These are phyloP conservation scores for Drosophila paulistorum DNA, from an alignment of 1,140 invertebrate genomes.

Conservation along the genomic window DNA sequence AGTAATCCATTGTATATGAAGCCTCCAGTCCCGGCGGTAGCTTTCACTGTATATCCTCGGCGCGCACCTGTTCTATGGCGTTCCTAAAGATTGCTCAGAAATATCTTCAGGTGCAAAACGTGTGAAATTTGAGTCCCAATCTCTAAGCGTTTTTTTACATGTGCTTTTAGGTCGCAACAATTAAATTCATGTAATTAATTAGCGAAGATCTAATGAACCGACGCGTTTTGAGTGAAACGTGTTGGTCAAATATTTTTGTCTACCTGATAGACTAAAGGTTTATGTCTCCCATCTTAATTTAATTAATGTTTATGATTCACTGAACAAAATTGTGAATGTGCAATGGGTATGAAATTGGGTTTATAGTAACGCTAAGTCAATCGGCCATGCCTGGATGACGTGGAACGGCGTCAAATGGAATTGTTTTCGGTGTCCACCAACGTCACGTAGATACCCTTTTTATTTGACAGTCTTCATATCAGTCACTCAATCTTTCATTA, in stretches of 20 bases:
- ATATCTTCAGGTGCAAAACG: no score
- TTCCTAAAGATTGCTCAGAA: no score
- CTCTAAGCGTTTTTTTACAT: neutral
- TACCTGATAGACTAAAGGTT: conserved; percentile 10
- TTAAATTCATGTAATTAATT: conserved; percentile 39
- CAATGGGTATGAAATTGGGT: conserved; percentile 24
- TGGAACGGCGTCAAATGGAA: conserved; percentile 22
- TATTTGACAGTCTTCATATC: conserved; percentile 21
- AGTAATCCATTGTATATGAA: no score
- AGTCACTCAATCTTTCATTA: conserved; percentile 41
- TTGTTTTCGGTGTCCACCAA: conserved; percentile 13
- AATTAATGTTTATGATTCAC: conserved; percentile 50
- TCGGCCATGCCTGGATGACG: neutral
- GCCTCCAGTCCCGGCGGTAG: no score
- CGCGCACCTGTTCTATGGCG: no score
- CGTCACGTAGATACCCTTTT: conserved; percentile 21
- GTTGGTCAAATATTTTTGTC: neutral
- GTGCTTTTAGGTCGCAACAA: neutral
- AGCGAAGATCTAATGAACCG: conserved; percentile 57
- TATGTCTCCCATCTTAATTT: conserved; percentile 45
- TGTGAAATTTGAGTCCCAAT: no score
- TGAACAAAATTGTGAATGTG: conserved; percentile 32
- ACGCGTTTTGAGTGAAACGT: conserved; percentile 8
- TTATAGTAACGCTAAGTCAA: conserved; percentile 57
- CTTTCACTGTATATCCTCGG: no score